These are phyloP conservation scores for Magallana angulata DNA, from an alignment of 1,140 invertebrate genomes.

Conservation along the genomic window DNA sequence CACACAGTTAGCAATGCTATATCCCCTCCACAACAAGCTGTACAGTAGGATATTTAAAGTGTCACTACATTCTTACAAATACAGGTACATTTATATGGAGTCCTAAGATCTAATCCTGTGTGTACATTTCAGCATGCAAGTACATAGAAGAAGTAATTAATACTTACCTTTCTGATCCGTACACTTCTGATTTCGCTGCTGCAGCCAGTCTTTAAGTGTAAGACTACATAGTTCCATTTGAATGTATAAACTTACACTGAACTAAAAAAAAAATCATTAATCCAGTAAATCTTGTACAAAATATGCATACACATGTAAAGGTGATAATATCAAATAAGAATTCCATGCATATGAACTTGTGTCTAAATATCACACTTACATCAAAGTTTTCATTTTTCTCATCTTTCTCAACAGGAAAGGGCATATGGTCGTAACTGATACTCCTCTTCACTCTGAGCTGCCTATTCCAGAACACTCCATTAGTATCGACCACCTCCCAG, in stretches of 20 bases:
- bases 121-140: no score
- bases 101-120: no score
- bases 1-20: no score
- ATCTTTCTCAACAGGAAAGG: neutral
- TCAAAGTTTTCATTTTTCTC: neutral
- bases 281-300: neutral
- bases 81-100: no score
- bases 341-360: neutral
- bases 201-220: constrained; percentile 87
- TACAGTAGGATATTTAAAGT: no score
- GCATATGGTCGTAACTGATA: constrained; percentile 56
- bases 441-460: constrained; percentile 51
- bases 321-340: neutral
- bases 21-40: no score
- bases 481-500: constrained; percentile 40
- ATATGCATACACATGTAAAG: neutral
- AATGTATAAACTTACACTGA: constrained; percentile 84
- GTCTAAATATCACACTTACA: neutral
- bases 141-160: neutral
- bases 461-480: constrained; percentile 50
- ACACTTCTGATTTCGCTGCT: constrained; percentile 81
- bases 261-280: constrained; percentile 55
- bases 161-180: constrained; percentile 39
- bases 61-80: no score
- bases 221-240: constrained; percentile 90